Evolutionary conservation across 2,797 vertebrate genomes (phyloP).

Genomic region (Chelon labrosus): DNA sequence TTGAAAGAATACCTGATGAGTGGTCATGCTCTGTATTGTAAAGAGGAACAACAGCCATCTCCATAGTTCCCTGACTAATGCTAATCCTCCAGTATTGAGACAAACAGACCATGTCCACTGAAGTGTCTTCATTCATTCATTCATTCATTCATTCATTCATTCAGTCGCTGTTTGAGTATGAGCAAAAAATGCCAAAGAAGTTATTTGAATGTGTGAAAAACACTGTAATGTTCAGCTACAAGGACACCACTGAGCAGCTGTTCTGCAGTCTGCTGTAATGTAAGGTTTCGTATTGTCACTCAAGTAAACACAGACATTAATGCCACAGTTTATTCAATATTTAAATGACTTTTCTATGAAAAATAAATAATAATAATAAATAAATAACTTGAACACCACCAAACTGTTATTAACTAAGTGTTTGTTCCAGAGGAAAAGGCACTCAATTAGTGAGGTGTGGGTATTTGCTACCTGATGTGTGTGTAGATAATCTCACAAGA

Average conservation of each 20-base stretch:
- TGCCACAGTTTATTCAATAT: background rate
- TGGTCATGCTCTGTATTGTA: constrained; percentile 3
- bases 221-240: constrained; percentile 7
- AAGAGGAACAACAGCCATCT: constrained; percentile 3
- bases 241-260: constrained; percentile 37
- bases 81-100: constrained; percentile 9
- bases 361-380: too few relatives aligned
- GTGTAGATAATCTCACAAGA: constrained; percentile 40
- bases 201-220: constrained; percentile 36
- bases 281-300: constrained; percentile 9
- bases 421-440: constrained; percentile 11
- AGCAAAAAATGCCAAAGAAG: constrained; percentile 22
- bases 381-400: background rate
- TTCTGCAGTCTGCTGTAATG: constrained; percentile 8
- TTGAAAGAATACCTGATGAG: background rate
- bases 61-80: constrained; percentile 15
- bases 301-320: constrained; percentile 13
- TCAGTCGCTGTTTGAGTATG: background rate
- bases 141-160: constrained; percentile 19
- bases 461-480: constrained; percentile 27
- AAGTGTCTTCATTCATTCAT: constrained; percentile 18
- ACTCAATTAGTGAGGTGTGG: constrained; percentile 25
- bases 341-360: background rate
- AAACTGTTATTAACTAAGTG: background rate
- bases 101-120: constrained; percentile 12